Evolutionary conservation across 2,797 vertebrate species (phyloP).

Genomic region (Triplophysa yarkandensis): DNA sequence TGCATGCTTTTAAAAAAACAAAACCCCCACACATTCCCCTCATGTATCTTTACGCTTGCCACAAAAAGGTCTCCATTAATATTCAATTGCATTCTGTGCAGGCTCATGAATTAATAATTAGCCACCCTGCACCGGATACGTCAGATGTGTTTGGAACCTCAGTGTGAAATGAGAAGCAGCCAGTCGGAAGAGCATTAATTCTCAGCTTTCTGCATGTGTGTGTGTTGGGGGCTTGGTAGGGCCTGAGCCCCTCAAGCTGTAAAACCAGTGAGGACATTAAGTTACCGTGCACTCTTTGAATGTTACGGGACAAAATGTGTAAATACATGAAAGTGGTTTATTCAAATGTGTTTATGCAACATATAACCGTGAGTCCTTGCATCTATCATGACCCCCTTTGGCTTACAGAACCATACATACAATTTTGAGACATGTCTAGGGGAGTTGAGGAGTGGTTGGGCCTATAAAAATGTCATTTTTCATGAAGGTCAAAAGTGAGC

Average conservation of each 20-base stretch:
- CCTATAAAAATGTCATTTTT: slow-evolving; percentile 1
- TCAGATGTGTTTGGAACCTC: slow-evolving; percentile 60
- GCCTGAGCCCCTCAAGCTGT: not conserved
- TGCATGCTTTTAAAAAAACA: slow-evolving; percentile 68
- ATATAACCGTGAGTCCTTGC: too few relatives aligned
- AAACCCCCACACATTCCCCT: slow-evolving; percentile 60
- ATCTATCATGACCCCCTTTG: too few relatives aligned
- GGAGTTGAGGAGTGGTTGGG: not conserved
- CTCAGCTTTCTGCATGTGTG: slow-evolving; percentile 12
- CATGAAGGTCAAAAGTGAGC: slow-evolving; percentile 64
- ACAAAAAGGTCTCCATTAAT: slow-evolving; percentile 76
- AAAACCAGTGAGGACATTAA: not conserved
- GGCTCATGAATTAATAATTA: slow-evolving; percentile 74
- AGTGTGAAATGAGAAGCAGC: slow-evolving; percentile 49
- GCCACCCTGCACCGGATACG: slow-evolving; percentile 40
- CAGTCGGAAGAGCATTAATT: slow-evolving; percentile 36
- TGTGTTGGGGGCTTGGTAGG: not conserved
- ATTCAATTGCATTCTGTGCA: slow-evolving; percentile 67
- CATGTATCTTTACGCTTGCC: slow-evolving; percentile 70
- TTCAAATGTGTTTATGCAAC: too few relatives aligned
- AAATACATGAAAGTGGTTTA: not conserved
- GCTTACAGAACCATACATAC: not conserved
- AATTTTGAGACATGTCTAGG: not conserved
- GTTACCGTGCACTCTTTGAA: not conserved
- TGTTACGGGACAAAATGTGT: not conserved